phyloP scores from a whole-genome alignment of 1,140 invertebrate genomes.

The Cherax destructor region DNA sequence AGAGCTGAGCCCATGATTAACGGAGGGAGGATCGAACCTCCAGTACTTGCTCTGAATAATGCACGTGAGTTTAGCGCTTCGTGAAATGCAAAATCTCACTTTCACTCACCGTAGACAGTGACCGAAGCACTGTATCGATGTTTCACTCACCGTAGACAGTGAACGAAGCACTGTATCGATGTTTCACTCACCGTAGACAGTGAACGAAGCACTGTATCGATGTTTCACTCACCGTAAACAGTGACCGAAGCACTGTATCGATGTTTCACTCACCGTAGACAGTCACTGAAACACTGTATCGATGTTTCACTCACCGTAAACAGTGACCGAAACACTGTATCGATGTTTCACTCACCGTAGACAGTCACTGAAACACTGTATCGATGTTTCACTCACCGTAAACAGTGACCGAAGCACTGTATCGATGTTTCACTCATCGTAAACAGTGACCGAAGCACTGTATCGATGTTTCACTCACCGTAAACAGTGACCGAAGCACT shows the following conservation, averaged over 20 bases:
- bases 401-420: no score
- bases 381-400: not conserved
- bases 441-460: conserved; percentile 16
- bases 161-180: no score
- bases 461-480: not conserved
- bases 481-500: no score
- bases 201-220: conserved; percentile 20
- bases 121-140: no score
- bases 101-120: no score
- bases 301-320: not conserved
- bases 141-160: not conserved
- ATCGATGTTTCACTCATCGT: not conserved
- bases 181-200: conserved; percentile 30
- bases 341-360: not conserved
- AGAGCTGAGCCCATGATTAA: no score
- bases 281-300: conserved; percentile 31
- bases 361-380: not conserved
- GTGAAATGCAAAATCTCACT: no score
- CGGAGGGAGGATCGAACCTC: no score
- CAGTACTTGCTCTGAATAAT: no score
- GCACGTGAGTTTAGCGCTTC: no score
- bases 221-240: not conserved
- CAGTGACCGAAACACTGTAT: no score
- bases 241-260: no score
- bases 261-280: conserved; percentile 19